Base-by-base conservation (phyloP, 2,888 invertebrate species). In the Leucophenga montana region DNA sequence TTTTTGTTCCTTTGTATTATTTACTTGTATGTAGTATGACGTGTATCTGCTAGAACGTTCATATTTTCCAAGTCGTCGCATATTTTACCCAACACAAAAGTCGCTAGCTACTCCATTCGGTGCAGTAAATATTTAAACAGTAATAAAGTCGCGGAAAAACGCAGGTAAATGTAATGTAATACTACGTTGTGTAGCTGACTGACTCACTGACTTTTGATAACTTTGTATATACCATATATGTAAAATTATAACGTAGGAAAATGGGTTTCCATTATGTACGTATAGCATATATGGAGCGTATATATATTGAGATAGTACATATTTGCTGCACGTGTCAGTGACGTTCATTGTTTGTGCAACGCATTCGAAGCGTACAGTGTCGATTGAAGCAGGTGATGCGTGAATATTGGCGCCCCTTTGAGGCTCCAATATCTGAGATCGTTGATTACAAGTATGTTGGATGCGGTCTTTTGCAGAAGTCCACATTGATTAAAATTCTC, bases 61-160 rank as follows among this genome's bases (percentile, higher is more conserved):
- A 48, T 46, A 48, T 46, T 57, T 57, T 57, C 33, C 62, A 64
- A 20, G 62, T 64, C 46, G 62, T 64, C 48, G 39, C 62, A 22
- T 50, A 39, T 39, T 8, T 50, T 50, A 8, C 3, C 3, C n/a
- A 3, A 16, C 50, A 18, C 13, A n/a, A 50, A 1, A 18, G 50
- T 16, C 4, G n/a, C 18, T 18, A 50, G 50, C 50, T 18, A 50
- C 50, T 16, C 8, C 39, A 39, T 39, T 39, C 8, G 8, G 11
- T 64, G 69, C 74, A 73, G 81, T 82, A 85, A 82, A 82, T 82
- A 82, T 82, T 82, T 82, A 85, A 82, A 85, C 82, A 85, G 78
- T 83, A 82, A 82, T 82, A 82, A 50, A 82, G 80, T 82, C 80
- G 75, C 84, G 80, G 77, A 83, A 82, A 83, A 82, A 75, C 27